Evolutionary conservation across 2,113 vertebrate species (phyloP), one percentile per base, ranked within the genome.

Genomic region (Dolichallabes microphthalmus): DNA sequence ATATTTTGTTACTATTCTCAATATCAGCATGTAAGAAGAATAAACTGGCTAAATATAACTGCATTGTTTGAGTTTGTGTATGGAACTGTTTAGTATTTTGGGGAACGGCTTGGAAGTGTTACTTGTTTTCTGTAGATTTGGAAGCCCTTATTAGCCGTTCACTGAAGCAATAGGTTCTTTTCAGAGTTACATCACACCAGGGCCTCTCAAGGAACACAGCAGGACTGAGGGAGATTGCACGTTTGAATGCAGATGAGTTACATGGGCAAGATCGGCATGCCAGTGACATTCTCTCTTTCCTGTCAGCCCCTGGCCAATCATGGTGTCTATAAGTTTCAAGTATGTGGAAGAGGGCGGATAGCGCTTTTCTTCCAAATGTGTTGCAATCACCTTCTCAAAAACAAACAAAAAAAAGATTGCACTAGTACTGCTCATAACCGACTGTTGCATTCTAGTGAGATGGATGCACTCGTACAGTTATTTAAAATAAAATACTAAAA

Each of bases 161-260:
- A 45, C 69, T 45, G 39, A 73, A 71, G 35, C 69, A 73, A n/a
- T 73, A 73, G 69, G 20, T 73, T 73, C 20, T 39, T 25, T 73
- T 50, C 39, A 73, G 25, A 73, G 25, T 73, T 25, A 50, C 69
- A 73, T n/a, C 39, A 73, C 39, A 50, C 20, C 1, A 73, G 69
- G 39, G 39, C 35, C 69, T 50, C 39, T 6, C 10, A 12, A 73
- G 69, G 12, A 12, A 22, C 2, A 11, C 69, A 50, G 50, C 69
- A 22, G 39, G 25, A 73, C 11, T 6, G 39, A 32, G 6, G 69
- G 69, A 25, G 69, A 50, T 73, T 73, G 20, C 69, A 73, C 9
- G 30, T 69, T 69, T 6, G 66, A 71, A 39, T 22, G 17, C 17
- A 69, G 17, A 69, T 39, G 66, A 69, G 17, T 22, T 20, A 45